Evolutionary conservation across 2,113 vertebrate species (phyloP).

Genomic region (Cyphomyrus plagiostoma): DNA sequence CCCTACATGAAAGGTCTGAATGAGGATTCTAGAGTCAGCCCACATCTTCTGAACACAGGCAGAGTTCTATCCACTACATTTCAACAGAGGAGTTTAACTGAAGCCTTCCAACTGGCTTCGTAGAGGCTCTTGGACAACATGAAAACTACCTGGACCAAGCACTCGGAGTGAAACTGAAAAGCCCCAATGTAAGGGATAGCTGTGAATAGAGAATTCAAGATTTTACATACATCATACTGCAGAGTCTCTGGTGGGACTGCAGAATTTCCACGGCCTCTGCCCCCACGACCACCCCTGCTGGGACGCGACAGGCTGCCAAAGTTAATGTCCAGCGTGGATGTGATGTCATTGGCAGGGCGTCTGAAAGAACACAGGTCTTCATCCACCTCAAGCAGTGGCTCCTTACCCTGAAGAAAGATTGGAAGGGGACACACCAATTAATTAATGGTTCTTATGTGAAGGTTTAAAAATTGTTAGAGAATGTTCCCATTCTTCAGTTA

Average conservation of each 20-base stretch:
- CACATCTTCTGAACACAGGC: not conserved
- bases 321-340: slow-evolving; percentile 84
- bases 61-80: not conserved
- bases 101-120: not conserved
- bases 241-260: not conserved
- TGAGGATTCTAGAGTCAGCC: not conserved
- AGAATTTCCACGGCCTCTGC: slow-evolving; percentile 49
- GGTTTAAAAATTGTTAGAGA: not conserved
- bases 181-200: not conserved
- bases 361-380: slow-evolving; percentile 58
- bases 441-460: not conserved
- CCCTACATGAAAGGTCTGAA: not conserved
- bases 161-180: not conserved
- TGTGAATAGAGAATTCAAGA: not conserved
- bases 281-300: slow-evolving; percentile 64
- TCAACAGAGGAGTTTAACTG: not conserved
- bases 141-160: not conserved
- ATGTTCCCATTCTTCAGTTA: not conserved
- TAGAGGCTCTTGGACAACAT: not conserved
- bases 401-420: not conserved
- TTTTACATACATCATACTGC: slow-evolving; percentile 3
- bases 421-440: not conserved
- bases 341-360: slow-evolving; percentile 86
- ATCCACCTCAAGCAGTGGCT: slow-evolving; percentile 50
- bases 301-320: slow-evolving; percentile 80